These are phyloP conservation scores for Triplophysa bombifrons DNA, from an alignment of 2,797 vertebrate species.

Conservation along the genomic window DNA sequence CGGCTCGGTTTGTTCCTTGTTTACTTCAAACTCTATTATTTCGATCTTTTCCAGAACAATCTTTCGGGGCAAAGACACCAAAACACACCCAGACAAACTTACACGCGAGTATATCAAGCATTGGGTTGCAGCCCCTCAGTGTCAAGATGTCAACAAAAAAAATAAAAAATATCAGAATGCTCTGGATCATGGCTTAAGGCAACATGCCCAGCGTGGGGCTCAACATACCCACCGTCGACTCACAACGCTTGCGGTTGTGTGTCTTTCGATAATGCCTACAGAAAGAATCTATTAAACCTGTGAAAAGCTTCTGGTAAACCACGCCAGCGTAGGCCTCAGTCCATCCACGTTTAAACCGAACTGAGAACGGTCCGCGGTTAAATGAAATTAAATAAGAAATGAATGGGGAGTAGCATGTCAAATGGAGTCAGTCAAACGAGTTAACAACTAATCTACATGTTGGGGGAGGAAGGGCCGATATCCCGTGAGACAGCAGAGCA, in stretches of 20 bases:
- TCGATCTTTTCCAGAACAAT: conserved; percentile 49
- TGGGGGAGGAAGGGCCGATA: not conserved
- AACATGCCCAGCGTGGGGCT: not conserved
- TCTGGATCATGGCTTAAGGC: not conserved
- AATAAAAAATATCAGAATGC: conserved; percentile 4
- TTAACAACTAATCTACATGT: conserved; percentile 17
- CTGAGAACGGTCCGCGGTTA: not conserved
- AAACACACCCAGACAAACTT: not conserved
- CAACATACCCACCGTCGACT: not conserved
- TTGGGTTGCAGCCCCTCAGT: not conserved
- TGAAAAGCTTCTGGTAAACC: not conserved
- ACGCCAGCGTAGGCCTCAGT: not conserved
- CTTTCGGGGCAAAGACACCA: conserved; percentile 15
- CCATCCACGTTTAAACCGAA: not conserved
- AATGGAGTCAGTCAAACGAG: not conserved
- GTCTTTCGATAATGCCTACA: conserved; percentile 9
- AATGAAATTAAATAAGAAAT: conserved; percentile 6
- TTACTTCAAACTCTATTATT: conserved; percentile 65
- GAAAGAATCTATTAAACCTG: not conserved
- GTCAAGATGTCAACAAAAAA: conserved; percentile 22
- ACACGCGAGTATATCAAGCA: not conserved
- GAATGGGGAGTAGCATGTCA: conserved; percentile 3
- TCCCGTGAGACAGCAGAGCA: not conserved
- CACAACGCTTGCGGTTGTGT: not conserved
- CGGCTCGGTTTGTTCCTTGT: conserved; percentile 70